phyloP scores from a whole-genome alignment of 92 coral and sea anemone species.

The Chrysogorgia sp. region DNA sequence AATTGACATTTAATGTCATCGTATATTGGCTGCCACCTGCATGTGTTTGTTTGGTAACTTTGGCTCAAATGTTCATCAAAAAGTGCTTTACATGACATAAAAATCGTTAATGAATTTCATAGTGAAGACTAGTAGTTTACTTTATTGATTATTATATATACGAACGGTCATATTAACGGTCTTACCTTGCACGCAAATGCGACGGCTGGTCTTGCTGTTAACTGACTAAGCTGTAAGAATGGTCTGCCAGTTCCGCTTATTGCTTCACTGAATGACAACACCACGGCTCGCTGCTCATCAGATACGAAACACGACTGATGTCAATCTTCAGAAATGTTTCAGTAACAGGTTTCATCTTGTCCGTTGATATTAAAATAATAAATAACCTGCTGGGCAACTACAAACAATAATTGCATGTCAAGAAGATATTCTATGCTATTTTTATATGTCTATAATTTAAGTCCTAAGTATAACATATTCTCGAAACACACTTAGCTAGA shows the following conservation, averaged over 20 bases:
- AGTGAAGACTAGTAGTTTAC: background rate
- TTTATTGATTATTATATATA: background rate
- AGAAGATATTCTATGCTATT: background rate
- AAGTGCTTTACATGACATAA: background rate
- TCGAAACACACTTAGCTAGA: too few species aligned
- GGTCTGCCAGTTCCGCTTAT: slow-evolving; percentile 29
- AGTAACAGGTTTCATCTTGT: slow-evolving; percentile 34
- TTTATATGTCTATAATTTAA: background rate
- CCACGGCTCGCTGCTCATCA: slow-evolving; percentile 28
- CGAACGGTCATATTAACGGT: background rate
- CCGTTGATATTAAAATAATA: slow-evolving; percentile 10
- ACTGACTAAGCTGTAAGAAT: slow-evolving; percentile 16
- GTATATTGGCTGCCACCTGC: slow-evolving; percentile 18
- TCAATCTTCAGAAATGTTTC: background rate
- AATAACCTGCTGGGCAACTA: slow-evolving; percentile 27
- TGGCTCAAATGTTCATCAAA: background rate
- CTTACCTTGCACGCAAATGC: slow-evolving; percentile 32
- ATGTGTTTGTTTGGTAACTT: slow-evolving; percentile 17
- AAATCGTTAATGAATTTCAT: background rate
- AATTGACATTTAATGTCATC: slow-evolving; percentile 17
- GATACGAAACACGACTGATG: slow-evolving; percentile 7
- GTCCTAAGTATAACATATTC: too few species aligned
- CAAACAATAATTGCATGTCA: slow-evolving; percentile 4
- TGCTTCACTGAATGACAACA: slow-evolving; percentile 18
- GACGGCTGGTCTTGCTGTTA: slow-evolving; percentile 28